Conservation (phyloP, 2,888 invertebrate genomes). For the Zonitis immaculata region DNA sequence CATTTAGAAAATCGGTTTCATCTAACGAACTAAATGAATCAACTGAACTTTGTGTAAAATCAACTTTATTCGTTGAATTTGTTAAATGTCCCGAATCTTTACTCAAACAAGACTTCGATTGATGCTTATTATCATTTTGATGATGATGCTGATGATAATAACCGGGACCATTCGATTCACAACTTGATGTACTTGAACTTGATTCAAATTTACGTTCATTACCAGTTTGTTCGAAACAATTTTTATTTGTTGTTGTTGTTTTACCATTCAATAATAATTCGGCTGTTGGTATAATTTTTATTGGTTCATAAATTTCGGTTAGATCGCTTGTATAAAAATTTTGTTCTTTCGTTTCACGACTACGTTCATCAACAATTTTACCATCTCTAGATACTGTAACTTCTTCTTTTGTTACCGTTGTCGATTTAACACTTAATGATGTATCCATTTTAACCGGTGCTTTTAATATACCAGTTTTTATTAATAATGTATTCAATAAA, state of each 20-base stretch:
- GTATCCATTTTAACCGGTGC: constrained; percentile 68
- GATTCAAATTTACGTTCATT: constrained; percentile 44
- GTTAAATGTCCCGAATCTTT: constrained; percentile 47
- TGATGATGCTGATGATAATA: constrained; percentile 20
- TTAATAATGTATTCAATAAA: constrained; percentile 63
- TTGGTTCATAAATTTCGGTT: constrained; percentile 64
- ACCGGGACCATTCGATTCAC: constrained; percentile 41
- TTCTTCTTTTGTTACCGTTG: constrained; percentile 66
- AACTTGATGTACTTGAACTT: constrained; percentile 46
- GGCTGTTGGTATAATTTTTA: constrained; percentile 44
- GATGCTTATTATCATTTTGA: too few species aligned
- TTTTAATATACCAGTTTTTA: constrained; percentile 60
- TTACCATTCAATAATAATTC: constrained; percentile 41
- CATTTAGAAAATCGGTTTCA: constrained; percentile 45
- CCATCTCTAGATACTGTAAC: constrained; percentile 64
- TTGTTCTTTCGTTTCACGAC: constrained; percentile 66
- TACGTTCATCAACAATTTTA: constrained; percentile 64
- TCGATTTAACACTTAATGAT: constrained; percentile 65
- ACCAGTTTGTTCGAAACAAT: constrained; percentile 42
- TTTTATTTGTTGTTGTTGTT: constrained; percentile 25
- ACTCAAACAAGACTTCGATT: constrained; percentile 32
- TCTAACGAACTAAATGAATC: constrained; percentile 48
- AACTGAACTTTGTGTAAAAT: constrained; percentile 45
- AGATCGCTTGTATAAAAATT: constrained; percentile 64
- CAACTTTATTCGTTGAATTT: constrained; percentile 43